A percentile compares a stretch with the other conserved stretches of the same genome.
Conservation (phyloP, 2,797 vertebrate species). For the Tympanoctomys barrerae region DNA sequence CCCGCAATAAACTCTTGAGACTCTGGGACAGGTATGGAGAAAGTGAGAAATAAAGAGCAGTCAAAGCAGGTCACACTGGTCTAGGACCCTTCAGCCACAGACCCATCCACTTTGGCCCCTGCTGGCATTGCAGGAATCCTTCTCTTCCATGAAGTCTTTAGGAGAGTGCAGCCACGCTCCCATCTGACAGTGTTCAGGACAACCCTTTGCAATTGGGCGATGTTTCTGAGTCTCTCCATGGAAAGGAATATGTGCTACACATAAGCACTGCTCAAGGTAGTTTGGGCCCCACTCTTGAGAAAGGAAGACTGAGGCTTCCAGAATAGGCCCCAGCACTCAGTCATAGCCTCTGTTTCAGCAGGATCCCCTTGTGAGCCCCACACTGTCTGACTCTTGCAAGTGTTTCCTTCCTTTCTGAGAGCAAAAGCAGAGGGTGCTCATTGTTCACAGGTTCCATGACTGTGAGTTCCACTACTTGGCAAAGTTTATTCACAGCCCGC, state of each 20-base stretch:
- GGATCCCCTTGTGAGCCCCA: neutral
- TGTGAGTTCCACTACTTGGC: neutral
- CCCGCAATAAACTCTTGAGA: neutral
- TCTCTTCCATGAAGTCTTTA: neutral
- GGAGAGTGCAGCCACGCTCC: neutral
- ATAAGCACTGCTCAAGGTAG: neutral
- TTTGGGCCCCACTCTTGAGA: neutral
- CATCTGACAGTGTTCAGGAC: neutral
- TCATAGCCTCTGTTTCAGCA: neutral
- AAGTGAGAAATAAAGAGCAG: neutral
- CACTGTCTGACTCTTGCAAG: neutral
- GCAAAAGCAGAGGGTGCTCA: neutral
- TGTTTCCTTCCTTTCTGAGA: neutral
- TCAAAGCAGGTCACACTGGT: neutral
- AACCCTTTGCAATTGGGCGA: neutral
- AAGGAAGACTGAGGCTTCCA: neutral
- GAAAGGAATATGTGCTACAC: neutral
- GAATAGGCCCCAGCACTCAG: neutral
- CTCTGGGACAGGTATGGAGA: neutral
- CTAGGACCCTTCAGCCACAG: neutral
- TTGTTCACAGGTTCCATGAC: neutral
- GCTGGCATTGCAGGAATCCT: neutral
- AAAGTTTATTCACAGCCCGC: neutral
- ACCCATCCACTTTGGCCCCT: neutral
- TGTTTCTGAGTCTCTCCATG: slow-evolving; percentile 30